Percentiles rank a stretch among this genome's conserved stretches.
These are phyloP conservation scores for Burhinus bistriatus DNA, from an alignment of 2,113 vertebrate species.

Conservation along the genomic window DNA sequence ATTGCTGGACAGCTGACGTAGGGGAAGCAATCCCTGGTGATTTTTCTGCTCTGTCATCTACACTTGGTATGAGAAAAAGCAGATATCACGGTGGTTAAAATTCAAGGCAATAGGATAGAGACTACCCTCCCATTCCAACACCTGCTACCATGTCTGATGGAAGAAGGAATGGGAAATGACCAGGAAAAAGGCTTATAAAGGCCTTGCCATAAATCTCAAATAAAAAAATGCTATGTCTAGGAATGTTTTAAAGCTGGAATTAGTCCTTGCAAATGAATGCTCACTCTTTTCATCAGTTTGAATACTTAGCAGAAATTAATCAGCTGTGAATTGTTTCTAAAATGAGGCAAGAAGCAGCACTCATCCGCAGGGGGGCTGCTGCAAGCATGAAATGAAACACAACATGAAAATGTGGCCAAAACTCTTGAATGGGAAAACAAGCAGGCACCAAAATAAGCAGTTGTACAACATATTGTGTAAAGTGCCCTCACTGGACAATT, in stretches of 20 bases:
- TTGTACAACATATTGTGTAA: not conserved
- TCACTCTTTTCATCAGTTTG: not conserved
- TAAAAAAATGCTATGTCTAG: not conserved
- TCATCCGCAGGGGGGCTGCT: not conserved
- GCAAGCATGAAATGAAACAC: slow-evolving; percentile 17
- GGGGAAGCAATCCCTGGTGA: not conserved
- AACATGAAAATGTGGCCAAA: not conserved
- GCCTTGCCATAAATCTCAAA: not conserved
- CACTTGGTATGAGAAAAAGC: not conserved
- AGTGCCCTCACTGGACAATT: not conserved
- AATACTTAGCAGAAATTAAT: slow-evolving; percentile 15
- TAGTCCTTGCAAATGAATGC: not conserved
- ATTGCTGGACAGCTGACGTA: not conserved
- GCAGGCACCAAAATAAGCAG: slow-evolving; percentile 21
- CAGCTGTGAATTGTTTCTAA: slow-evolving; percentile 30
- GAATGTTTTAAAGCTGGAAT: not conserved
- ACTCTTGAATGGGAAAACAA: not conserved
- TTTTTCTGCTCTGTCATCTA: not conserved
- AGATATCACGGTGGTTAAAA: not conserved
- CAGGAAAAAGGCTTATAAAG: not conserved
- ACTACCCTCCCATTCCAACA: not conserved
- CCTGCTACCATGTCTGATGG: not conserved
- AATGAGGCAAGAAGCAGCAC: slow-evolving; percentile 19
- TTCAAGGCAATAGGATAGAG: not conserved
- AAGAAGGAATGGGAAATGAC: not conserved